A percentile compares a stretch with the other conserved stretches of the same genome.
phyloP scores from a whole-genome alignment of 1,140 invertebrate species.

The Zaprionus davidi region DNA sequence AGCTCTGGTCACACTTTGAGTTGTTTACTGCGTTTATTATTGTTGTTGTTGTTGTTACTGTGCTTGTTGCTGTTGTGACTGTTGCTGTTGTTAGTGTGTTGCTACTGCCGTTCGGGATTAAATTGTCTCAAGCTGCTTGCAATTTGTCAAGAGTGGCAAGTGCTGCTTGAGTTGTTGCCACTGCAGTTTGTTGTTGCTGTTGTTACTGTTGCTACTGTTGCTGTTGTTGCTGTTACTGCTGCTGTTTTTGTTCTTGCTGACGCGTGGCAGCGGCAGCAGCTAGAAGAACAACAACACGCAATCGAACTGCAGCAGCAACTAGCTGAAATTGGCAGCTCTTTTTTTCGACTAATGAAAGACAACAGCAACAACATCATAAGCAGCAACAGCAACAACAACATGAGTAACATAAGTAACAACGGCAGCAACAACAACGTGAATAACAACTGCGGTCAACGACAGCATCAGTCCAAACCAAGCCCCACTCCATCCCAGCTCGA shows the following conservation, averaged over 20 bases:
- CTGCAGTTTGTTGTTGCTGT: slow-evolving; percentile 10
- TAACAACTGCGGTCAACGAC: slow-evolving; percentile 55
- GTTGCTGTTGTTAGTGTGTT: slow-evolving; percentile 17
- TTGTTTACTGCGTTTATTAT: slow-evolving; percentile 6
- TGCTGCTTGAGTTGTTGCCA: slow-evolving; percentile 58
- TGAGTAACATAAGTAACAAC: slow-evolving; percentile 10
- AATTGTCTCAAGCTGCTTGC: slow-evolving; percentile 76
- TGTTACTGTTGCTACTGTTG: slow-evolving; percentile 2
- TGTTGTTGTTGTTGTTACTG: slow-evolving; percentile 6
- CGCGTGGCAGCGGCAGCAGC: slow-evolving; percentile 55
- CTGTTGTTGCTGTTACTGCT: slow-evolving; percentile 17
- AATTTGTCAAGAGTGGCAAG: slow-evolving; percentile 75
- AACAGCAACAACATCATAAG: slow-evolving; percentile 40
- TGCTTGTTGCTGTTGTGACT: slow-evolving; percentile 14
- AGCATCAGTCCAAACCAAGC: slow-evolving; percentile 42
- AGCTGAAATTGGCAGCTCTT: slow-evolving; percentile 7
- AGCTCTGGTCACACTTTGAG: neutral
- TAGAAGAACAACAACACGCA: slow-evolving; percentile 41
- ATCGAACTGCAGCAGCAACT: slow-evolving; percentile 33
- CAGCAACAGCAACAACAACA: neutral
- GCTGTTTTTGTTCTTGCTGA: slow-evolving; percentile 25
- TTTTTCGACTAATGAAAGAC: slow-evolving; percentile 68
- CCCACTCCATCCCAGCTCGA: slow-evolving; percentile 7
- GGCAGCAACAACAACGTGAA: neutral
- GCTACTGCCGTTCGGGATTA: slow-evolving; percentile 58